phyloP scores from a whole-genome alignment of 2,113 vertebrate species.

The Rhinolophus sinicus region DNA sequence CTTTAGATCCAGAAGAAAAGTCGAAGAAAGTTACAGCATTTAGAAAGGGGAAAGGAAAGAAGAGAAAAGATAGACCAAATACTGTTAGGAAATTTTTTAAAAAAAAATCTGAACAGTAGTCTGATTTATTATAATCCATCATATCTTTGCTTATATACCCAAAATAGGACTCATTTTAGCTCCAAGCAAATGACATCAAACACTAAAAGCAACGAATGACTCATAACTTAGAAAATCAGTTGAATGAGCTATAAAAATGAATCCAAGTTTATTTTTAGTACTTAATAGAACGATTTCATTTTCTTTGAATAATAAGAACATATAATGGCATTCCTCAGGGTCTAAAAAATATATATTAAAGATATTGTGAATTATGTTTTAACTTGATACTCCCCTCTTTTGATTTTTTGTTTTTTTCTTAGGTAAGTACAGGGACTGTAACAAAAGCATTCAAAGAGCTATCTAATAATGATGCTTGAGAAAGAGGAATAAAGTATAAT shows the following conservation, averaged over 20 bases:
- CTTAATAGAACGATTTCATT: constrained; percentile 39
- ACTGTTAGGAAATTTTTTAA: neutral
- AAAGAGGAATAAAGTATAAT: neutral
- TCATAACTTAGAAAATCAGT: constrained; percentile 55
- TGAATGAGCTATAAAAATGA: constrained; percentile 28
- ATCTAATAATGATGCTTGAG: neutral
- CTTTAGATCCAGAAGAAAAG: neutral
- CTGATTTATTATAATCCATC: neutral
- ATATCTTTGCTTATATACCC: constrained; percentile 12
- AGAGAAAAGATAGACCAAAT: neutral
- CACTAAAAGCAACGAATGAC: constrained; percentile 7
- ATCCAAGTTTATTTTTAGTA: constrained; percentile 39
- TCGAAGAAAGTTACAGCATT: neutral
- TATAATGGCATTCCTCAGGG: neutral
- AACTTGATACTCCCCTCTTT: neutral
- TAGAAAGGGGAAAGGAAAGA: neutral
- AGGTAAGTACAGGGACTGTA: neutral
- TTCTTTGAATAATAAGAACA: constrained; percentile 53
- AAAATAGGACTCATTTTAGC: constrained; percentile 38
- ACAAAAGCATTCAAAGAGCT: neutral
- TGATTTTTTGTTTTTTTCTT: neutral
- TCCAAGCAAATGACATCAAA: constrained; percentile 58
- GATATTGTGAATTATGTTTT: constrained; percentile 38
- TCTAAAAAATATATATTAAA: neutral
- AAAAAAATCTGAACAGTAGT: neutral